Percentiles rank a stretch among this genome's conserved stretches.
Conservation (phyloP, 2,797 vertebrate genomes). For the Silurus lanzhouensis region DNA sequence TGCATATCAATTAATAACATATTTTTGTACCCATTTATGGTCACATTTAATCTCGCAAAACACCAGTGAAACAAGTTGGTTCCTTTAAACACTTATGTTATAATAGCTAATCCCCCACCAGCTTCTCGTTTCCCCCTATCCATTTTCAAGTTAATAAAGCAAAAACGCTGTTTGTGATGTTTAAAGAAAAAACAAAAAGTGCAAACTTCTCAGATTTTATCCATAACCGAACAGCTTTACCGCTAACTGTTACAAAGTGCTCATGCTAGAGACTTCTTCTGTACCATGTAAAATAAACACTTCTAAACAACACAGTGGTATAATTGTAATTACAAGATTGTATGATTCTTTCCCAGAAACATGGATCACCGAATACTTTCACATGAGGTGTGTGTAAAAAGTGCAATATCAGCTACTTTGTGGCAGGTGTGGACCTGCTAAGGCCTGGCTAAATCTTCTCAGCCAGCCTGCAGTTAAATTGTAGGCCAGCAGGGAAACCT, state of each 20-base stretch:
- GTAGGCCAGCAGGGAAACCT: not conserved
- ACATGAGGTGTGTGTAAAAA: not conserved
- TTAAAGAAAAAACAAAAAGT: not conserved
- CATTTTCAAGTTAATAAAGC: not conserved
- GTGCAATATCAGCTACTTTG: not conserved
- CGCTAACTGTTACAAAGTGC: not conserved
- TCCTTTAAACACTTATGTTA: not conserved
- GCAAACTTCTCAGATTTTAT: not conserved
- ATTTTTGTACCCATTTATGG: not conserved
- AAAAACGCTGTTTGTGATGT: not conserved
- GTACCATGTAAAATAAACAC: not conserved
- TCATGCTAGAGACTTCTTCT: not conserved
- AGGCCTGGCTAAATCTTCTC: not conserved
- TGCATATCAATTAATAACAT: not conserved
- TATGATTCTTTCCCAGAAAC: not conserved
- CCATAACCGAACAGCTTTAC: not conserved
- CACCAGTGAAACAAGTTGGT: not conserved
- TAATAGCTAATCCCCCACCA: not conserved
- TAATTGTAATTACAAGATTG: not conserved
- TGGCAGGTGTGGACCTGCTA: not conserved
- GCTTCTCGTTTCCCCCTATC: not conserved
- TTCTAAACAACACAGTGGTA: not conserved
- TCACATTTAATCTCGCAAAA: not conserved
- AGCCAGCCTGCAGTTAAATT: not conserved
- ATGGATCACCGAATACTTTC: not conserved